Base-by-base conservation (phyloP, 2,113 vertebrate species). In the Cyprinodon variegatus region DNA sequence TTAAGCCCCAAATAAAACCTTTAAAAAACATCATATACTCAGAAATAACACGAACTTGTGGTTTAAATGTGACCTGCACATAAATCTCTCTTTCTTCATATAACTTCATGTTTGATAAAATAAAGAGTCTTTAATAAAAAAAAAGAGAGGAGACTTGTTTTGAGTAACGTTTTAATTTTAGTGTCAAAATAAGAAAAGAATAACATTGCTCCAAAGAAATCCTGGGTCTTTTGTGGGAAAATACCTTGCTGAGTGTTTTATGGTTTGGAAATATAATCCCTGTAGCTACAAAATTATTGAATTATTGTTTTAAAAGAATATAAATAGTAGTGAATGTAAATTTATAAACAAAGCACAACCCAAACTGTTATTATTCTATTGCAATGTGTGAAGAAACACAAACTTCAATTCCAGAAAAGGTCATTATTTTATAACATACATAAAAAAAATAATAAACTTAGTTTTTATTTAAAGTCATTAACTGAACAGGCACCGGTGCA, bases 101-200 rank as follows among this genome's bases (percentile, higher is more conserved):
- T 29, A 29, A 29, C 29, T 29, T 29, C 1, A 29, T 29, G 29
- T 29, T 29, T 29, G 29, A 29, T 29, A 29, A 29, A 29, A 29
- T 29, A 29, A 29, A 29, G 29, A 29, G 29, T 29, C 29, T 29
- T 11, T 29, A 11, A 0, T 0, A 5, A 0, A 40, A 20, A 62
- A 17, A 64, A 62, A 57, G 10, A 48, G 7, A 70, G 5, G 65
- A 88, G 41, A 68, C 64, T 12, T 15, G 29, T 43, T 74, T 76
- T 74, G 59, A 53, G 74, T 79, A 74, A 29, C 77, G 85, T 68
- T 88, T 91, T 75, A 81, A 76, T 89, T 89, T 90, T 89, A 66
- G 78, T 88, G 84, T 80, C 79, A 93, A 92, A 90, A 88, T 39
- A 86, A 83, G 79, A 90, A 89, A 89, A 29, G 29, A 29, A 85